Base-by-base conservation (phyloP, 2,113 vertebrate genomes). In the Hyaena hyaena region DNA sequence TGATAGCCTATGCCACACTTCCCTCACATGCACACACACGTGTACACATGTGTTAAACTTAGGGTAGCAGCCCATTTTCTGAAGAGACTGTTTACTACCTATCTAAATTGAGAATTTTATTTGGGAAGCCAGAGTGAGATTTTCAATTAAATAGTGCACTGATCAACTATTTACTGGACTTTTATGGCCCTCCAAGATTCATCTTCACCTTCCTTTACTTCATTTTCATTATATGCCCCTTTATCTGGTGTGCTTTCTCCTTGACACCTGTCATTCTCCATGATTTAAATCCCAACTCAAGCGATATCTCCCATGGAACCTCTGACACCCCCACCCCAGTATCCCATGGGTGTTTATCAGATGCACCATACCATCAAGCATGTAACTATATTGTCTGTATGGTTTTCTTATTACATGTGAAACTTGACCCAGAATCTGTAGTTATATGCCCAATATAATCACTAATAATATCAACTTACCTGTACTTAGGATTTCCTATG, bases 231-330 rank as follows among this genome's bases (percentile, higher is more conserved):
- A 69, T 76, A 23, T 65, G 10, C 43, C 50, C 55, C 35, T 92
- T 92, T 71, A 76, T 16, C 26, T 82, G 17, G 14, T 50, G 81
- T 61, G 21, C 4, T 39, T 39, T 94, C 31, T 87, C 33, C 26
- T 93, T 35, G 86, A 45, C 2, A 84, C 10, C 10, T 33, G 45
- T 88, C n/a, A 73, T 63, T 91, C 31, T 85, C 15, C 77, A 79
- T 93, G 45, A 69, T 85, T 96, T 93, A 71, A 96, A 53, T 81
- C 50, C 80, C 24, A 89, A 55, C 9, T 88, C 61, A 93, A 86
- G n/a, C 19, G 17, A 39, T 50, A 55, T 89, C 33, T 90, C 58
- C 43, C 43, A 50, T 43, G 50, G 77, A 88, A 84, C 48, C 88
- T 83, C 31, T 66, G 50, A 88, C 19, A 66, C n/a, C 19, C 74